Evolutionary conservation across 2,888 invertebrate species (phyloP).

Genomic region (Neuroscelio doddi): DNA sequence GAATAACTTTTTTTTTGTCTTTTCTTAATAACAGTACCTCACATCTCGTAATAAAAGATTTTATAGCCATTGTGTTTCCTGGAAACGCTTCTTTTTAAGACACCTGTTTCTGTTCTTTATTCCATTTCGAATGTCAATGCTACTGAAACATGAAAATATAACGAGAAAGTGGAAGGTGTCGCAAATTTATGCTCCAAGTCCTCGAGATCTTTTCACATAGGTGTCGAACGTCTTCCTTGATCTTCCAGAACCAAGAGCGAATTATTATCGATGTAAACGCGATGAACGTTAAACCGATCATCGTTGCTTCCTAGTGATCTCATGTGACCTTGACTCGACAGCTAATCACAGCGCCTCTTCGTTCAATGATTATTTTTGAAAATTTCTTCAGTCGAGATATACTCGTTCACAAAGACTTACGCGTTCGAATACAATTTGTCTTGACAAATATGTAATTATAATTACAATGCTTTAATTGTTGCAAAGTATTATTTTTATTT

Average conservation of each 20-base stretch:
- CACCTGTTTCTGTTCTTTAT: too few species aligned
- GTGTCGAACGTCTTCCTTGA: constrained; percentile 16
- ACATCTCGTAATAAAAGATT: too few species aligned
- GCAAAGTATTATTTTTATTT: too few species aligned
- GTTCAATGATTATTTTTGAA: constrained; percentile 24
- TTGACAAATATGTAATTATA: too few species aligned
- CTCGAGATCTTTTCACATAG: background rate
- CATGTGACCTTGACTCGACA: constrained; percentile 60
- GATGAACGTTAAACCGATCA: constrained; percentile 36
- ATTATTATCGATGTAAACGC: constrained; percentile 38
- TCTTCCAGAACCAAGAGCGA: constrained; percentile 45
- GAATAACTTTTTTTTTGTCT: too few species aligned
- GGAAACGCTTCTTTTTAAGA: too few species aligned
- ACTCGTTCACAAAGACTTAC: constrained; percentile 2
- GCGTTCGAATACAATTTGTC: too few species aligned
- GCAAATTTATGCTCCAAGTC: constrained; percentile 8
- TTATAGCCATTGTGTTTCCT: too few species aligned
- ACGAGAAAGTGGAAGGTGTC: background rate
- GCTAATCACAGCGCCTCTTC: constrained; percentile 29
- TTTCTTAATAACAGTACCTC: too few species aligned
- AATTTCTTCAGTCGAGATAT: constrained; percentile 8
- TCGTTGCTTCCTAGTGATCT: constrained; percentile 59
- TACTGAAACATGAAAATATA: too few species aligned
- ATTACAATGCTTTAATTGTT: constrained; percentile 10
- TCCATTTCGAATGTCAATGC: too few species aligned